Conservation (phyloP, 2,888 invertebrate genomes). For the Rotaria magnacalcarata region DNA sequence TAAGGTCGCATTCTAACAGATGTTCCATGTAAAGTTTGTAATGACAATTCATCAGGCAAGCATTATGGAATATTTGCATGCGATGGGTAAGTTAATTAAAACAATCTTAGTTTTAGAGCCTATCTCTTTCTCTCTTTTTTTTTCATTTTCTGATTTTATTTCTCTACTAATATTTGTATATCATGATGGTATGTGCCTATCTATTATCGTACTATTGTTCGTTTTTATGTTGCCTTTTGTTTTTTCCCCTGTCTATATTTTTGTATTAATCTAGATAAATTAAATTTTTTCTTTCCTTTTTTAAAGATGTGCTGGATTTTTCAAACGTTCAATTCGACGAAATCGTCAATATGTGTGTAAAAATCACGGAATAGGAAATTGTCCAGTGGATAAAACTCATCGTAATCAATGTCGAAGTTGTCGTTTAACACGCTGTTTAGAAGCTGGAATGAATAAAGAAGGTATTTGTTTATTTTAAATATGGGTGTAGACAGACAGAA, state of each 20-base stretch:
- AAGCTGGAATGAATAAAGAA: constrained; percentile 93
- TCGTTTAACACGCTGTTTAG: constrained; percentile 79
- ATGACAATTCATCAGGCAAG: constrained; percentile 46
- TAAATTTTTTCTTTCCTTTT: neutral
- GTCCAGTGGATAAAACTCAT: constrained; percentile 89
- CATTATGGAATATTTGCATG: constrained; percentile 47
- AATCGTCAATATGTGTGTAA: constrained; percentile 92
- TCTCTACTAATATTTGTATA: too few relatives aligned
- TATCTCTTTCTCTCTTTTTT: neutral
- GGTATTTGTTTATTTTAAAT: constrained; percentile 62
- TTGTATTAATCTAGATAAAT: neutral
- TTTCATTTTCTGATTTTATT: too few relatives aligned
- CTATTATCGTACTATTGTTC: neutral
- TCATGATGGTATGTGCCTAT: neutral
- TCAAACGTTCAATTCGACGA: constrained; percentile 82
- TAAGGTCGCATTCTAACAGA: constrained; percentile 44
- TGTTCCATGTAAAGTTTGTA: constrained; percentile 46
- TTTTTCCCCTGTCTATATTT: neutral
- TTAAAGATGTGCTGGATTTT: constrained; percentile 66
- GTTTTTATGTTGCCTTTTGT: neutral
- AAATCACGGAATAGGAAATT: constrained; percentile 75
- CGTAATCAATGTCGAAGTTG: constrained; percentile 93
- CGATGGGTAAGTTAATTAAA: constrained; percentile 38
- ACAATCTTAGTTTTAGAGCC: neutral
- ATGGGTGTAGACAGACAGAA: neutral